phyloP scores from a whole-genome alignment of 1,140 invertebrate genomes.

The Ptiloglossa arizonensis region DNA sequence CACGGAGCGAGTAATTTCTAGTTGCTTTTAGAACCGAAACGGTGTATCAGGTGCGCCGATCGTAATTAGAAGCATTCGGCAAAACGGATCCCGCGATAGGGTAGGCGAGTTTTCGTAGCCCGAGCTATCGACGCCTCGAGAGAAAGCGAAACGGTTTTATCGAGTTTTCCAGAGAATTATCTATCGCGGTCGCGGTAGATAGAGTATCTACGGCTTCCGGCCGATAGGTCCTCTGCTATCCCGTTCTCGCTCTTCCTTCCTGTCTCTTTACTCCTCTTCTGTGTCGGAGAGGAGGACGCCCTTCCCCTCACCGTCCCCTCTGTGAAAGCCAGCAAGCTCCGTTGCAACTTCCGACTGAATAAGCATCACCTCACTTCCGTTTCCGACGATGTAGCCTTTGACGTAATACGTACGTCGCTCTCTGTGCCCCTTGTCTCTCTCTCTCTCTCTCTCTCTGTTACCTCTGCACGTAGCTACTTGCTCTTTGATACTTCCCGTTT shows the following conservation, averaged over 20 bases:
- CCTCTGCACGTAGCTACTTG: slow-evolving; percentile 30
- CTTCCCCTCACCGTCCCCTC: slow-evolving; percentile 30
- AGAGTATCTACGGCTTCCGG: slow-evolving; percentile 73
- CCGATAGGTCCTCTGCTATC: slow-evolving; percentile 61
- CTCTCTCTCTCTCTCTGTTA: slow-evolving; percentile 4
- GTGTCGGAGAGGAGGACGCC: slow-evolving; percentile 51
- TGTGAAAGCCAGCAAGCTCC: slow-evolving; percentile 72
- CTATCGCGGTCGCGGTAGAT: slow-evolving; percentile 63
- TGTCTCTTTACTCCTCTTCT: slow-evolving; percentile 34
- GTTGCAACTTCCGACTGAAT: slow-evolving; percentile 78
- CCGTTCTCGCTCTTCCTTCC: slow-evolving; percentile 26
- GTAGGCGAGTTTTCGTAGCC: background rate
- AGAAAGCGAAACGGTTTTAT: slow-evolving; percentile 48
- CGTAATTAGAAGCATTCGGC: slow-evolving; percentile 40
- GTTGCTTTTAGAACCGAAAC: background rate
- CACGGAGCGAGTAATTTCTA: slow-evolving; percentile 12
- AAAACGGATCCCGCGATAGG: slow-evolving; percentile 18
- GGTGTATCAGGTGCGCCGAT: slow-evolving; percentile 17
- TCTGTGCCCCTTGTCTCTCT: slow-evolving; percentile 12
- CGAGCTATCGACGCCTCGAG: slow-evolving; percentile 26
- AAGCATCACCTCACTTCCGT: slow-evolving; percentile 77
- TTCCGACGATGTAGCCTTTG: slow-evolving; percentile 77
- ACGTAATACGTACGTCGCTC: slow-evolving; percentile 72
- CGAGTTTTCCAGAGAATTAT: slow-evolving; percentile 65
- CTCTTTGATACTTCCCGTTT: slow-evolving; percentile 40